Evolutionary conservation across 2,888 invertebrate species (phyloP), one percentile per base, ranked within the genome.

Genomic region (Hydroisotoma schaefferi): DNA sequence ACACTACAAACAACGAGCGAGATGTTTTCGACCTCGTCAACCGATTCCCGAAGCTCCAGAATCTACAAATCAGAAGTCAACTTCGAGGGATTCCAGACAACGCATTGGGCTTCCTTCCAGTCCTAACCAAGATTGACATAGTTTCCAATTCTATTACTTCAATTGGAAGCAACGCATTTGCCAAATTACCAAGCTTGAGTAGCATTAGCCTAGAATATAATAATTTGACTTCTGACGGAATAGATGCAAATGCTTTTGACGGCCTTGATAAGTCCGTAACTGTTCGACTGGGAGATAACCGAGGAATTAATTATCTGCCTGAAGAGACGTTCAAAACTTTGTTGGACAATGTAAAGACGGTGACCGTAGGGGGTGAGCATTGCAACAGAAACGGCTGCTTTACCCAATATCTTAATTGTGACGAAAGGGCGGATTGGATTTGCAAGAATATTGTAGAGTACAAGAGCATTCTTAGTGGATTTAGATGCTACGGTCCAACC

Each of bases 341-440:
- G 46, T 8, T 46, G 25, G 26, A 22, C 23, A 6, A 46, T 4
- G 23, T 25, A 3, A 18, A 12, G 26, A 26, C 12, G 10, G 23
- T 46, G 22, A 15, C 22, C 23, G 46, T 46, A 12, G 46, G 46
- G 5, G 46, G 46, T 3, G 23, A 15, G 18, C 6, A 4, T 4
- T 46, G 46, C 22, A 20, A 20, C 20, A 12, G 20, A 18, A 20
- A 5, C n/a, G 46, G 46, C 6, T 46, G 46, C 46, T 20, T 4
- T 46, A 12, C 12, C 26, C 12, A 6, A 20, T 46, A 46, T 26
- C 20, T 46, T 15, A 46, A 12, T 4, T 46, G 46, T 22, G 46
- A 46, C 15, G 46, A 46, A 25, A 46, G 46, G 46, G 20, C 46
- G 22, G 46, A 46, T 20, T 46, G 46, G 46, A 46, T 46, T 20